Evolutionary conservation across 2,888 invertebrate genomes (phyloP).

Genomic region (Tipula unca): DNA sequence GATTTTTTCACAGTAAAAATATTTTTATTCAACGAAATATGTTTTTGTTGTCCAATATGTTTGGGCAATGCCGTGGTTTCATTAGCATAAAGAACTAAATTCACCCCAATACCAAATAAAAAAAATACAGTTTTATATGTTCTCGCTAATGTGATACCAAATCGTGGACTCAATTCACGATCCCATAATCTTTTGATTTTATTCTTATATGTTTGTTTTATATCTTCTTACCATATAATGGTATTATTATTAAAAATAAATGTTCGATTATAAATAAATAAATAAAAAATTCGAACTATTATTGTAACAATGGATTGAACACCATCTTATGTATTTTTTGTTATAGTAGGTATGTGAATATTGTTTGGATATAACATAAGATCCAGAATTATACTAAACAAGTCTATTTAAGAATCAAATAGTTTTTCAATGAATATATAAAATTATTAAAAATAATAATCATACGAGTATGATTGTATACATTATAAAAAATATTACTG

Average conservation of each 20-base stretch:
- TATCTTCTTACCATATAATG: neutral
- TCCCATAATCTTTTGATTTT: neutral
- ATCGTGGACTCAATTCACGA: neutral
- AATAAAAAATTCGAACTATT: neutral
- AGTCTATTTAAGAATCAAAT: neutral
- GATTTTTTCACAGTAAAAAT: no score
- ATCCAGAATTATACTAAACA: neutral
- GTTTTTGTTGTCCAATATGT: no score
- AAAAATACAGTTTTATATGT: neutral
- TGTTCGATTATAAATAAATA: neutral
- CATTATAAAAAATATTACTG: neutral
- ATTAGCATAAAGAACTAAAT: neutral
- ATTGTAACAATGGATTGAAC: conserved; percentile 14
- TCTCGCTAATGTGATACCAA: neutral
- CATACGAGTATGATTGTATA: no score
- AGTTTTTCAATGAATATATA: neutral
- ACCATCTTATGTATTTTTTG: neutral
- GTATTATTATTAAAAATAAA: neutral
- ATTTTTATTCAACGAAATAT: no score
- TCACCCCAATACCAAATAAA: neutral
- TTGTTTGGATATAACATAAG: neutral
- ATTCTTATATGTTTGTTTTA: neutral
- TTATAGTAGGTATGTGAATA: neutral
- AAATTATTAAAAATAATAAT: neutral
- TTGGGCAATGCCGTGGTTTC: neutral